Percentiles rank a stretch among this genome's conserved stretches.
phyloP scores from a whole-genome alignment of 2,797 vertebrate species.

The Xyrichtys novacula region DNA sequence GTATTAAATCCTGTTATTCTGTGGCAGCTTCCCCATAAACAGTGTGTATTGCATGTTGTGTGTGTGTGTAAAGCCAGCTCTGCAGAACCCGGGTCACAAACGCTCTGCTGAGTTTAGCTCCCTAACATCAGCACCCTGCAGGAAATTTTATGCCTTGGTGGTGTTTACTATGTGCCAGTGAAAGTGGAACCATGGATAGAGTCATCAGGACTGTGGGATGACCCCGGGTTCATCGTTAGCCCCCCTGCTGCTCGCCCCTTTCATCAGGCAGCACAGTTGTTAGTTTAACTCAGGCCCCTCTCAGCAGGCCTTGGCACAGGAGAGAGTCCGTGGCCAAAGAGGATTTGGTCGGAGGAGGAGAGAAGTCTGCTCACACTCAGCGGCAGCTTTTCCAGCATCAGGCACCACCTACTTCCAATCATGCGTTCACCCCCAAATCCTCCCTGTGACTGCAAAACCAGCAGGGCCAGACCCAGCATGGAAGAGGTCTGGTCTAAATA shows the following conservation, averaged over 20 bases:
- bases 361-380: conserved; percentile 60
- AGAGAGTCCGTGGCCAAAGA: conserved; percentile 66
- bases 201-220: conserved; percentile 73
- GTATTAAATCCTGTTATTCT: conserved; percentile 37
- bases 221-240: conserved; percentile 63
- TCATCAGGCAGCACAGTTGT: conserved; percentile 82
- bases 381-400: conserved; percentile 68
- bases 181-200: conserved; percentile 77
- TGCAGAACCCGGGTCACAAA: conserved; percentile 33
- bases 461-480: conserved; percentile 40
- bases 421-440: conserved; percentile 64
- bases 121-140: conserved; percentile 53
- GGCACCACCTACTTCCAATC: conserved; percentile 73
- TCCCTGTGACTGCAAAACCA: conserved; percentile 55
- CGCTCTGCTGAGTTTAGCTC: conserved; percentile 52
- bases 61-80: conserved; percentile 6
- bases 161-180: conserved; percentile 59
- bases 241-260: conserved; percentile 71
- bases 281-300: conserved; percentile 81
- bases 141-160: conserved; percentile 57
- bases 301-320: conserved; percentile 79
- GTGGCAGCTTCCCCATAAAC: neutral
- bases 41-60: neutral
- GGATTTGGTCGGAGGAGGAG: conserved; percentile 71
- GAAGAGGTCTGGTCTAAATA: conserved; percentile 55